Evolutionary conservation across 1,140 invertebrate species (phyloP).

Genomic region (Myzus persicae): DNA sequence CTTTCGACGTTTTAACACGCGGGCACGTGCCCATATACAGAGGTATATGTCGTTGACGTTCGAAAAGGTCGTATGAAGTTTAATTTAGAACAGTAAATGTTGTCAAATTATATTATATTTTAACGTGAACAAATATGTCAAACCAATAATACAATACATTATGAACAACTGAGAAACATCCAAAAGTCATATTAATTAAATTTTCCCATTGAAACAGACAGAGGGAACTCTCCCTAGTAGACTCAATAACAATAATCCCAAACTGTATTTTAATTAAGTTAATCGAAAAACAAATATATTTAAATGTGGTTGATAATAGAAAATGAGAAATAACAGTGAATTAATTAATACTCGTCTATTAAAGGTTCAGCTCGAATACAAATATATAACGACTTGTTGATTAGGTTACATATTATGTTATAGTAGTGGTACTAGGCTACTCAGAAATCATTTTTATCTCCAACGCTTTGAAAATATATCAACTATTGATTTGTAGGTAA

Average conservation of each 20-base stretch:
- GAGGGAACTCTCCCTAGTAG: neutral
- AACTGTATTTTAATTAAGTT: neutral
- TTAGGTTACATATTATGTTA: neutral
- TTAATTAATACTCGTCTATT: too few relatives aligned
- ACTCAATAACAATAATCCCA: neutral
- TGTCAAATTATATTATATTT: slow-evolving; percentile 16
- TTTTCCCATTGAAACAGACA: neutral
- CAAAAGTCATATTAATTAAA: neutral
- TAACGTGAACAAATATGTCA: neutral
- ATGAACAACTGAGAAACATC: neutral
- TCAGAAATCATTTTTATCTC: neutral
- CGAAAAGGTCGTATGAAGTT: neutral
- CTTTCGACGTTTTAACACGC: neutral
- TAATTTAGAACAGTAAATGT: neutral
- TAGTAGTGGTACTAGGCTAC: neutral
- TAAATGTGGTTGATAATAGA: too few relatives aligned
- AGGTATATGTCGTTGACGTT: neutral
- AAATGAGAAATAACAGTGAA: too few relatives aligned
- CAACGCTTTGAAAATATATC: neutral
- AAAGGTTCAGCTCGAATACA: neutral
- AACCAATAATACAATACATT: neutral
- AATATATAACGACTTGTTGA: neutral
- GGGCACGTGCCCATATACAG: neutral
- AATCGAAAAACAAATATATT: neutral
- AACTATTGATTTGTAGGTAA: neutral